phyloP scores from a whole-genome alignment of 2,888 invertebrate genomes.

The Synergus gifuensis region DNA sequence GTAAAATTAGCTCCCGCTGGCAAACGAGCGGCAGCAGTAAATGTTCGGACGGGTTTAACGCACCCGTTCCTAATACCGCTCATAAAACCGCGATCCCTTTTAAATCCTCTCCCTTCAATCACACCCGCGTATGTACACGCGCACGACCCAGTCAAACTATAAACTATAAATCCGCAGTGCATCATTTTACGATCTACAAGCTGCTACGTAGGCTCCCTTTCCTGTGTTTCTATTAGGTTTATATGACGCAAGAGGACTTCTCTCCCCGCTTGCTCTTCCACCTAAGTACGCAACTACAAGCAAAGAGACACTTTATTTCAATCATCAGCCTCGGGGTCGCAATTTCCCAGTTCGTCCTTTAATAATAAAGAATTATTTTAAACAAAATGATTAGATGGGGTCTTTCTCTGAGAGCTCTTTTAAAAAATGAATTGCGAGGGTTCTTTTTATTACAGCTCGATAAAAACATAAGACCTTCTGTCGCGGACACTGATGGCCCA shows the following conservation, averaged over 20 bases:
- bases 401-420: conserved; percentile 15
- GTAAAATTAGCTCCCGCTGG: conserved; percentile 54
- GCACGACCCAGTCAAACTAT: conserved; percentile 64
- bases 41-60: conserved; percentile 60
- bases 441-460: conserved; percentile 37
- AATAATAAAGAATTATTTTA: neutral
- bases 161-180: conserved; percentile 70
- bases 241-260: conserved; percentile 57
- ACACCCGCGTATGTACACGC: conserved; percentile 57
- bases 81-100: conserved; percentile 74
- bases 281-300: conserved; percentile 3
- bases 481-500: conserved; percentile 36
- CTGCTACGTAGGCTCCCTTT: conserved; percentile 57
- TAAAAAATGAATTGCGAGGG: conserved; percentile 35
- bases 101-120: conserved; percentile 73
- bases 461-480: conserved; percentile 40
- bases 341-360: neutral
- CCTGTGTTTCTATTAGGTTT: conserved; percentile 67
- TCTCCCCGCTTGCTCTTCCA: conserved; percentile 44
- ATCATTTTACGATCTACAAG: conserved; percentile 69
- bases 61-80: conserved; percentile 66
- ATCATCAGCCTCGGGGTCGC: conserved; percentile 8
- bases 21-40: conserved; percentile 55
- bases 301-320: conserved; percentile 13
- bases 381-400: neutral